A percentile compares a stretch with the other conserved stretches of the same genome.
phyloP scores from a whole-genome alignment of 2,113 vertebrate genomes.

The Dasypus novemcinctus region DNA sequence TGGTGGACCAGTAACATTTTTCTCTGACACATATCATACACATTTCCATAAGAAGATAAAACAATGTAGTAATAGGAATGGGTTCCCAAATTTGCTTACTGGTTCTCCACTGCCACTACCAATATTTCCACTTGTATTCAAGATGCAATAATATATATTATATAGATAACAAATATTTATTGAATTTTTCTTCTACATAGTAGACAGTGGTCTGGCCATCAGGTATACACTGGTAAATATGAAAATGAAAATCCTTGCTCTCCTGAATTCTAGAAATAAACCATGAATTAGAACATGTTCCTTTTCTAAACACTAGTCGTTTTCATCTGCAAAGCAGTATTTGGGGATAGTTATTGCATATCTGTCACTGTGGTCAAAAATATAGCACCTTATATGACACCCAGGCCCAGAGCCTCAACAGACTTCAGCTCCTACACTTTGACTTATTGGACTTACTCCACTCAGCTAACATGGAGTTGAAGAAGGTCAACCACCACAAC shows the following conservation, averaged over 20 bases:
- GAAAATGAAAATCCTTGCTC: background rate
- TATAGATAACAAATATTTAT: background rate
- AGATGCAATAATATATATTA: background rate
- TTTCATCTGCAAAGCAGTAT: conserved; percentile 50
- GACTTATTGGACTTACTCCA: too few species aligned
- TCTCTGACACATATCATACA: background rate
- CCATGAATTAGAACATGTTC: conserved; percentile 12
- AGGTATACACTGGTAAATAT: conserved; percentile 5
- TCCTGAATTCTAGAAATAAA: conserved; percentile 35
- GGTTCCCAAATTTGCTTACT: background rate
- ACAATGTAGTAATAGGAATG: background rate
- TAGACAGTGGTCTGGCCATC: conserved; percentile 1
- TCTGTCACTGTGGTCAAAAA: conserved; percentile 50
- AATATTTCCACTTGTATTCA: background rate
- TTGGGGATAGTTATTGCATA: conserved; percentile 20
- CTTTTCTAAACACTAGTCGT: conserved; percentile 3
- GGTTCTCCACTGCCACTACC: background rate
- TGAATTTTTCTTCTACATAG: background rate
- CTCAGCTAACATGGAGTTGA: too few species aligned
- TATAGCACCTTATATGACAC: too few species aligned
- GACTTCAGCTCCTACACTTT: too few species aligned
- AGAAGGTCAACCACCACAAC: too few species aligned
- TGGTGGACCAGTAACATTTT: conserved; percentile 13
- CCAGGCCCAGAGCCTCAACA: too few species aligned
- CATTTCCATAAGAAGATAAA: background rate